These are phyloP conservation scores for Nematostella vectensis DNA, from an alignment of 92 coral and sea anemone genomes.

Conservation along the genomic window DNA sequence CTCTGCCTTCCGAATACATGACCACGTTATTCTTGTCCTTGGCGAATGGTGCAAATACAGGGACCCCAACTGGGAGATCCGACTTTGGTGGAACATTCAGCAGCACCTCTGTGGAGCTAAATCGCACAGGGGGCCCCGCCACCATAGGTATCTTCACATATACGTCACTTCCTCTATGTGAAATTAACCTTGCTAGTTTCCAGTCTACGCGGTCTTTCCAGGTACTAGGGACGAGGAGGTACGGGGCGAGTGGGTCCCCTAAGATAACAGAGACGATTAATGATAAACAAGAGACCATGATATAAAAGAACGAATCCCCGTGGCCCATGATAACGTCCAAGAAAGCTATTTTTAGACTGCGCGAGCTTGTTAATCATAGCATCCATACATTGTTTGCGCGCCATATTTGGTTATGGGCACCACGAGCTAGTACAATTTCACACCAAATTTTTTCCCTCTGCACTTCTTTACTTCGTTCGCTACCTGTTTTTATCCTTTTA, in stretches of 20 bases:
- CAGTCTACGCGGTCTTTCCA: slow-evolving; percentile 23
- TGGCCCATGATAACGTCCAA: too few relatives aligned
- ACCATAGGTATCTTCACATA: slow-evolving; percentile 15
- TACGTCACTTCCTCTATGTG: slow-evolving; percentile 9
- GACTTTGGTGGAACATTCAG: slow-evolving; percentile 15
- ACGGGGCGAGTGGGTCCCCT: slow-evolving; percentile 15
- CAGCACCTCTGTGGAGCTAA: slow-evolving; percentile 16
- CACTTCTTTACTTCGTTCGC: too few relatives aligned
- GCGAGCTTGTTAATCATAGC: too few relatives aligned
- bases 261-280: background rate
- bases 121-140: slow-evolving; percentile 4
- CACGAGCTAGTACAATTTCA: too few relatives aligned
- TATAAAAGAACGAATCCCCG: too few relatives aligned
- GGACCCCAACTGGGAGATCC: slow-evolving; percentile 5
- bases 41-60: slow-evolving; percentile 21
- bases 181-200: slow-evolving; percentile 19
- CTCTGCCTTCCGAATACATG: slow-evolving; percentile 17
- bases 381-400: too few relatives aligned
- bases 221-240: slow-evolving; percentile 11
- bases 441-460: too few relatives aligned
- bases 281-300: too few relatives aligned
- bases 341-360: too few relatives aligned
- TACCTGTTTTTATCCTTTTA: too few relatives aligned
- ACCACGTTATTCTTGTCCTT: slow-evolving; percentile 10
- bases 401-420: too few relatives aligned